Evolutionary conservation across 2,888 invertebrate genomes (phyloP).

Genomic region (Nineta flava): DNA sequence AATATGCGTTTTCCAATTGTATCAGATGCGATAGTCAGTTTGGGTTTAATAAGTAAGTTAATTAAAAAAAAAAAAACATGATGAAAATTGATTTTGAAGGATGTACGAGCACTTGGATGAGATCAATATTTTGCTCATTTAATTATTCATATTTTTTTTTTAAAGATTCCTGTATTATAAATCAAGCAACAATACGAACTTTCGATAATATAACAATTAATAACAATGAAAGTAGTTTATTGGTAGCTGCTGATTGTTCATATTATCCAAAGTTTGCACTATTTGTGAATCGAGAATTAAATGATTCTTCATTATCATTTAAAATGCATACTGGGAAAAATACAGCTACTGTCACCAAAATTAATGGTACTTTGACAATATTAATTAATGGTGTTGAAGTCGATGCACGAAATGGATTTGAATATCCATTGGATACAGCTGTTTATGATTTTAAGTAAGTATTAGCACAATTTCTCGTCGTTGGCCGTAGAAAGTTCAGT

Average conservation of each 20-base stretch:
- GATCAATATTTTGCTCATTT: too few species aligned
- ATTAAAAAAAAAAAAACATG: too few species aligned
- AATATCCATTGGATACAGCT: conserved; percentile 1
- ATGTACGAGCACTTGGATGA: too few species aligned
- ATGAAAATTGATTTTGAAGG: too few species aligned
- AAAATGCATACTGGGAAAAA: not conserved
- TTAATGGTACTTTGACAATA: conserved; percentile 4
- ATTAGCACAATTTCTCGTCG: too few species aligned
- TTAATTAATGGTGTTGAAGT: conserved; percentile 10
- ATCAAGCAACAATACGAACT: conserved; percentile 14
- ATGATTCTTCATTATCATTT: not conserved
- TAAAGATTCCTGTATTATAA: conserved; percentile 18
- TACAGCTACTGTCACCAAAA: not conserved
- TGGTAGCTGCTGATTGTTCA: conserved; percentile 19
- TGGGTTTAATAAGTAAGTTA: conserved; percentile 7
- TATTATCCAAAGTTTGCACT: conserved; percentile 16
- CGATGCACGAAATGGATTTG: conserved; percentile 7
- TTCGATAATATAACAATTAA: conserved; percentile 7
- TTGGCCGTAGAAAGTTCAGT: too few species aligned
- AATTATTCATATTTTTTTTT: too few species aligned
- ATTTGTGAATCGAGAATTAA: conserved; percentile 13
- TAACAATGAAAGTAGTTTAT: conserved; percentile 12
- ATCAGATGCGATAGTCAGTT: conserved; percentile 2
- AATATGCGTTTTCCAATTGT: conserved; percentile 7
- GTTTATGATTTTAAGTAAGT: conserved; percentile 8